These are phyloP conservation scores for Pimephales promelas DNA, from an alignment of 2,113 vertebrate species.

Conservation along the genomic window DNA sequence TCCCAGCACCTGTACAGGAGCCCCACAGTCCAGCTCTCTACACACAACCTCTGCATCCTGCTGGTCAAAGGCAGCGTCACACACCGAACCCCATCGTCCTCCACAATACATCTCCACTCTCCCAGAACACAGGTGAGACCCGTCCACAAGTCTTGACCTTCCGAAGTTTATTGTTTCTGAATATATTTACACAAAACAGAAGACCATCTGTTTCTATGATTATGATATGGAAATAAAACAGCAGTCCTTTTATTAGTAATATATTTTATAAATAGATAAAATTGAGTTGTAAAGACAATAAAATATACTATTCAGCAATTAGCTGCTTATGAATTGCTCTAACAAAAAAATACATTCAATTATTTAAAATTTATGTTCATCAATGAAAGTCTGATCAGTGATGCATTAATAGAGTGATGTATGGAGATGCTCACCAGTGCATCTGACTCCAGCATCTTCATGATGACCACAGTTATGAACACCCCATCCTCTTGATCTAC, in stretches of 20 bases:
- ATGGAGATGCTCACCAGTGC: neutral
- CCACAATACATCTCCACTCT: no score
- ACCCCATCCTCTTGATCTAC: conserved; percentile 45
- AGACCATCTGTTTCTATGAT: neutral
- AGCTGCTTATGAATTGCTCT: no score
- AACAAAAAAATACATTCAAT: neutral
- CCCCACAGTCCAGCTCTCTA: no score
- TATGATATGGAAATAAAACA: neutral
- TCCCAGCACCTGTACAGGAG: no score
- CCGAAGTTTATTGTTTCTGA: neutral
- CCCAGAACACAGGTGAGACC: no score
- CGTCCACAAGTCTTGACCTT: neutral
- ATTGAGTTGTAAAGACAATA: no score
- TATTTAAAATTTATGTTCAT: no score
- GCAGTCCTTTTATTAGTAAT: neutral
- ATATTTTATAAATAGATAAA: neutral
- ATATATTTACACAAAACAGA: neutral
- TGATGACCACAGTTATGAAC: neutral
- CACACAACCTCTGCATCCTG: no score
- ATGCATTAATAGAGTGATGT: neutral
- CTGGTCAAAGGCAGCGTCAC: no score
- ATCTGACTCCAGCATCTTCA: neutral
- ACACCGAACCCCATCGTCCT: neutral
- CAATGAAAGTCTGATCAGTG: neutral
- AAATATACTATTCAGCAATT: no score